Base-by-base conservation (phyloP, 2,113 vertebrate species). In the Dolichallabes microphthalmus region DNA sequence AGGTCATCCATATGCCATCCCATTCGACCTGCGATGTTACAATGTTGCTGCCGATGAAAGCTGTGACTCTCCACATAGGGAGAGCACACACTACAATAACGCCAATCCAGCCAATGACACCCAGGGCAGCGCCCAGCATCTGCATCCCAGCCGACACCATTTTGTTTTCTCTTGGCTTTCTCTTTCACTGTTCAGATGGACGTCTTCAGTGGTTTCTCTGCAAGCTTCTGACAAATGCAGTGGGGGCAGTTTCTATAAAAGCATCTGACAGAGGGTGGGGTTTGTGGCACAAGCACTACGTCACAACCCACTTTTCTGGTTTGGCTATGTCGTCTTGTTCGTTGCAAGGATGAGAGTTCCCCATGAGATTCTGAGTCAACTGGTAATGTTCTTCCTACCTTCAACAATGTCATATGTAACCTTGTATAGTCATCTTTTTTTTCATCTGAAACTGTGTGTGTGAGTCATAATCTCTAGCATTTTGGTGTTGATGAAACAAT, bases 1-100 rank as follows among this genome's bases (percentile, higher is more conserved):
- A 95, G 88, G 0, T 94, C 94, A 95, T 95, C 95, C 95, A 95
- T 60, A 95, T 93, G 13, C 95, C 95, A 63, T 95, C 94, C 94
- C 93, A 95, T 0, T 22, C 0, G 0, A 71, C 90, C 90, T 95
- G 95, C 1, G 95, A 73, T 1, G 94, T 95, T 14, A 95, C 87
- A 6, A 95, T 95, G 92, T 90, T 94, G 89, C 74, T 93, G 66
- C 95, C 94, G 9, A 95, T 94, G 60, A 95, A 95, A 76, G 95
- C 94, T 0, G 90, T 90, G 81, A 95, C 94, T 82, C 57, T 94
- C 95, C 95, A 95, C 95, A 95, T 95, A 76, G 94, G 95, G 2
- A 95, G 0, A 57, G 92, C 93, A 0, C 94, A 95, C 25, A 90
- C 88, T 0, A 95, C 0, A 2, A 95, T 94, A 86, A 86, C 88